Evolutionary conservation across 2,888 invertebrate genomes (phyloP).

Genomic region (Noctua janthe): DNA sequence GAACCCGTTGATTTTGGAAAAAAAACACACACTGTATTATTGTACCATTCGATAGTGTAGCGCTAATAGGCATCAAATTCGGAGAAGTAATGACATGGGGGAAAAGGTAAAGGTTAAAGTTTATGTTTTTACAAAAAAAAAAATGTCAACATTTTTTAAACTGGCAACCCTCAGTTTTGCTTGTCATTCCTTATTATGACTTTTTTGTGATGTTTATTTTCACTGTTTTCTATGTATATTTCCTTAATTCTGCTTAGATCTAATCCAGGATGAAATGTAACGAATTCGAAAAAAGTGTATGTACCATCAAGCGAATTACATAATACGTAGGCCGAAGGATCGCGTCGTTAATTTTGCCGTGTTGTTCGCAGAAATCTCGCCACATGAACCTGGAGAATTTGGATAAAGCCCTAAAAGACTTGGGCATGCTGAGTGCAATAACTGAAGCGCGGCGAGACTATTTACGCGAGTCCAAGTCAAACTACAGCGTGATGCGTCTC

Average conservation of each 20-base stretch:
- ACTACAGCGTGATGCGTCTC: conserved; percentile 88
- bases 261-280: conserved; percentile 85
- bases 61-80: too few species aligned
- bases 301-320: conserved; percentile 61
- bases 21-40: too few species aligned
- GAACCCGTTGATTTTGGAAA: too few species aligned
- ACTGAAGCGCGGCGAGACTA: conserved; percentile 91
- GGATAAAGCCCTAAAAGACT: conserved; percentile 91
- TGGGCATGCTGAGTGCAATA: conserved; percentile 91
- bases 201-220: conserved; percentile 90
- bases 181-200: conserved; percentile 81
- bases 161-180: conserved; percentile 57
- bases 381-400: conserved; percentile 89
- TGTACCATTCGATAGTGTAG: too few species aligned
- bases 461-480: conserved; percentile 88
- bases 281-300: conserved; percentile 82
- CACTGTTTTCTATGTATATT: conserved; percentile 81
- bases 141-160: not conserved
- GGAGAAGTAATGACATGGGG: too few species aligned
- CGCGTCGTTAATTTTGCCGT: conserved; percentile 72
- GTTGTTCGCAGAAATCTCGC: conserved; percentile 85
- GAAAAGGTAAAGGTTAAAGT: too few species aligned
- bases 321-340: conserved; percentile 53
- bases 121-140: too few species aligned
- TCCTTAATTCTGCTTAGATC: conserved; percentile 74